phyloP scores from a whole-genome alignment of 2,113 vertebrate genomes.

The Myrmophylax atrothorax region DNA sequence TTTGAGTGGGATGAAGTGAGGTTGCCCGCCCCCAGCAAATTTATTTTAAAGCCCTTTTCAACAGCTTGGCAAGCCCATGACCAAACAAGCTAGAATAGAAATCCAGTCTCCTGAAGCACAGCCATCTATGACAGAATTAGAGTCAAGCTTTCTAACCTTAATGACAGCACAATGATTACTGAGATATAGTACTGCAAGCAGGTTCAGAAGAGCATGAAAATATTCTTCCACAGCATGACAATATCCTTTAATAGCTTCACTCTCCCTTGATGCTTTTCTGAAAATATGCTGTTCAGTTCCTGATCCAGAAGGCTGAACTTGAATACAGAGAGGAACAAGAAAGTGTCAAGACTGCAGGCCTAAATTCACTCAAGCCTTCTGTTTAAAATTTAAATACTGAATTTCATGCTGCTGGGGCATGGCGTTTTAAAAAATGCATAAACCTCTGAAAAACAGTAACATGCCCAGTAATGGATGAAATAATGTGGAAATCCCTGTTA shows the following conservation, averaged over 20 bases:
- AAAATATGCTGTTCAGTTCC: background rate
- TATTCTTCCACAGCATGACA: background rate
- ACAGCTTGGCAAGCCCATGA: background rate
- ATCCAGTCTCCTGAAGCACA: background rate
- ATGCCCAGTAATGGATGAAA: background rate
- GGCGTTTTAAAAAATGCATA: conserved; percentile 40
- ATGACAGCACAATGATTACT: background rate
- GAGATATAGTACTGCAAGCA: background rate
- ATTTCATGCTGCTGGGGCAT: background rate
- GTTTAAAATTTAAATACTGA: conserved; percentile 49
- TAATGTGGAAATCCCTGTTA: background rate
- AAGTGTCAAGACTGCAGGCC: background rate
- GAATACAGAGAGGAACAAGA: background rate
- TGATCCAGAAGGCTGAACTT: background rate
- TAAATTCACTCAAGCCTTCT: background rate
- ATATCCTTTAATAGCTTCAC: background rate
- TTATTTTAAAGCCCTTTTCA: background rate
- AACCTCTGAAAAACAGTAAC: background rate
- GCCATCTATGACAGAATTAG: background rate
- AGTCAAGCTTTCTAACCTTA: background rate
- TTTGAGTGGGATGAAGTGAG: background rate
- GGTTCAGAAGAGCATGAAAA: background rate
- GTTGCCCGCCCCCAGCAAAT: background rate
- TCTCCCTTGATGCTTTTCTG: background rate
- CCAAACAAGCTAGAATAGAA: background rate